Base-by-base conservation (phyloP, 1,140 invertebrate genomes). In the Hydropsyche tenuis region DNA sequence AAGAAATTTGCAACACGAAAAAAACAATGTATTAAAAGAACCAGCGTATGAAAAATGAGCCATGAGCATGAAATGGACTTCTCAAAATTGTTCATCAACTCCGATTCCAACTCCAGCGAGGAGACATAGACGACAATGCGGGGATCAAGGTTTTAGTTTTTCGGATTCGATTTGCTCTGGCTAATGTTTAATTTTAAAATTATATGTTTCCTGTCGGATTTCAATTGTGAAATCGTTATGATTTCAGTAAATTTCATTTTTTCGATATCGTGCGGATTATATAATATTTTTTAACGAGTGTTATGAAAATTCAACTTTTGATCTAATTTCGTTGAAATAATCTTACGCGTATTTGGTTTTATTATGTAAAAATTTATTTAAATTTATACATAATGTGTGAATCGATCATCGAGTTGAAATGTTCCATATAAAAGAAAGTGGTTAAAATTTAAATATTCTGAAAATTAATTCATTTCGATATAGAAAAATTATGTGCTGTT, bases 51-150 rank as follows among this genome's bases (percentile, higher is more conserved):
- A 77, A 83, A 81, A 79, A 81, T 83, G 82, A 80, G 84, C 82
- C 83, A 86, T 86, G 85, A 80, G 83, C 80, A 81, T 80, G 79
- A 84, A 85, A 68, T 75, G 73, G 46, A 53, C 65, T 42, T 72
- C 71, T 22, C 76, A 73, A 48, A 71, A 45, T 65, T 45, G 20
- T 43, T 25, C 76, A 78, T 80, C 74, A 80, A 79, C 72, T 80
- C 80, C 73, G 79, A 78, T 53, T 78, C 80, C 81, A 71, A 81
- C 82, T 75, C 81, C 83, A 79, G 80, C 80, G 68, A 78, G 81
- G 72, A 85, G 84, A 75, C 81, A 83, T 70, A 81, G 85, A 69
- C 80, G 83, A 78, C 84, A 84, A 76, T 84, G 82, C 77, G 85
- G 83, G 78, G 85, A 86, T 80, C 84, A 85, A 86, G 85, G 85